These are phyloP conservation scores for Callipepla squamata DNA, from an alignment of 2,113 vertebrate genomes.

Conservation along the genomic window DNA sequence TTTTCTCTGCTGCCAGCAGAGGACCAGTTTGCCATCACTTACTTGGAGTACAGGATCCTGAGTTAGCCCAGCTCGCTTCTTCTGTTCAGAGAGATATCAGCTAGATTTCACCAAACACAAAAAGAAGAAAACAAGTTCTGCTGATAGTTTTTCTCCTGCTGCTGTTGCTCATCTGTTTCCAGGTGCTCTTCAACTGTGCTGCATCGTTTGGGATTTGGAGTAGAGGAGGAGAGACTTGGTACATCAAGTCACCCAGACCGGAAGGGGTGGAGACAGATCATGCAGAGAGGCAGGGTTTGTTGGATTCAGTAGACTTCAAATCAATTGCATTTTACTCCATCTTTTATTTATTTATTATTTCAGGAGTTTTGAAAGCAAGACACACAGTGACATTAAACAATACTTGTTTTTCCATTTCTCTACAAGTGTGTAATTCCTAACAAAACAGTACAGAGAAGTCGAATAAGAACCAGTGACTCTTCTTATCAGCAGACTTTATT, in stretches of 20 bases:
- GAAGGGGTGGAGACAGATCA: slow-evolving; percentile 52
- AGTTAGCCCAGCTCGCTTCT: background rate
- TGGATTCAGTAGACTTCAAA: background rate
- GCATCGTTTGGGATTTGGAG: slow-evolving; percentile 6
- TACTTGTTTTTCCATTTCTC: background rate
- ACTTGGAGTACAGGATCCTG: slow-evolving; percentile 52
- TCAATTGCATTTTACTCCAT: background rate
- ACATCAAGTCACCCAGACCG: background rate
- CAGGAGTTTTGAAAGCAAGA: background rate
- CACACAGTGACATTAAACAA: background rate
- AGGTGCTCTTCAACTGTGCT: slow-evolving; percentile 33
- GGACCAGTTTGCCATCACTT: slow-evolving; percentile 36
- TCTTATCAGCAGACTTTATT: background rate
- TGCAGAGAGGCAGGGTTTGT: slow-evolving; percentile 18
- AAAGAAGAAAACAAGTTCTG: background rate
- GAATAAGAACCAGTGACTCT: background rate
- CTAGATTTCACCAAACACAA: background rate
- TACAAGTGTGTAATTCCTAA: background rate
- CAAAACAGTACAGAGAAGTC: background rate
- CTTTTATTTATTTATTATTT: background rate
- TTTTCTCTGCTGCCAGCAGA: background rate
- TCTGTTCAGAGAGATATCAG: background rate
- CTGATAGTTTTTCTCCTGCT: background rate
- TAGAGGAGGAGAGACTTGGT: slow-evolving; percentile 50
- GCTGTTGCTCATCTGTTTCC: slow-evolving; percentile 24